Base-by-base conservation (phyloP, 2,888 invertebrate species). In the Monopis laevigella region DNA sequence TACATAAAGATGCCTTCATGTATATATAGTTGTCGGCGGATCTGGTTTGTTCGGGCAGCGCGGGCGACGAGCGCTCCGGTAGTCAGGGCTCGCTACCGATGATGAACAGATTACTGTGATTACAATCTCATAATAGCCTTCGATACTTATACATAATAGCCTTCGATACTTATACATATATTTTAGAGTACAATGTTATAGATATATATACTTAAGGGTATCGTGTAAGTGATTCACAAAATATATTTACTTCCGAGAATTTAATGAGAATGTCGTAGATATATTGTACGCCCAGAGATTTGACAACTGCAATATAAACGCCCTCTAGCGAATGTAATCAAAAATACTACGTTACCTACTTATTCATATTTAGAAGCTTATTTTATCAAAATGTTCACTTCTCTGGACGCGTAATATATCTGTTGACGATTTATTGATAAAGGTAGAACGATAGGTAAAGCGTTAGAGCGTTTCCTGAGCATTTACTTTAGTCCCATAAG, bases 121-220 rank as follows among this genome's bases (percentile, higher is more conserved):
- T 75, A 71, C 68, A 78, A 72, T 77, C 74, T 77, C 74, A 75
- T 71, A 71, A 72, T 78, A 80, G 78, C 78, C 78, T 80, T 80
- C 78, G 70, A 77, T 75, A 75, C 75, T 77, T 77, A 78, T 78
- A 78, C 78, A 78, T 78, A 78, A 72, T 80, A 80, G 78, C 78
- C 78, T 80, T 80, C 78, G 70, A 38, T 75, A 77, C 77, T 78
- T 77, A 78, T 78, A 78, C 78, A 78, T 78, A 78, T 78, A 77
- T 78, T 80, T 77, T 77, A 78, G 78, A 78, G 78, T 78, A 80
- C 77, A 78, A 80, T 78, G 75, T 80, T 78, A 78, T 73, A 74
- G 75, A 75, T 75, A 77, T 75, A 72, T 78, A 77, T 74, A 16
- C 69, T 62, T 77, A 77, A 75, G 74, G 54, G 54, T 69, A 72